Conservation (phyloP, 2,113 vertebrate species). For the Bufo gargarizans region DNA sequence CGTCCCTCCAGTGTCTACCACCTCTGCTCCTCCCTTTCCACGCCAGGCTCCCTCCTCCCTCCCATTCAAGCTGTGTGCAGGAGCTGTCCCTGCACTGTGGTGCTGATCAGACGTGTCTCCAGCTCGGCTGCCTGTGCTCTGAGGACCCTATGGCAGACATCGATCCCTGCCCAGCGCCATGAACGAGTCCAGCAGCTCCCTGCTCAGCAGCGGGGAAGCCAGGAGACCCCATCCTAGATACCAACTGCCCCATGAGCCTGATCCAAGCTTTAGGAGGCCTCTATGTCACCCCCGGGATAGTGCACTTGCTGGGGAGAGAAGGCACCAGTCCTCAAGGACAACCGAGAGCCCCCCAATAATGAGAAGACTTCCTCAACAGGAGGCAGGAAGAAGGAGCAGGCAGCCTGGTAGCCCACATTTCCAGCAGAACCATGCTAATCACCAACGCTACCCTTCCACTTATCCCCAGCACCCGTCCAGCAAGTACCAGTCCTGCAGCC, state of each 20-base stretch:
- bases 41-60: conserved; percentile 5
- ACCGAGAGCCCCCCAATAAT: conserved; percentile 59
- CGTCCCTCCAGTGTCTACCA: not conserved
- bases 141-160: conserved; percentile 62
- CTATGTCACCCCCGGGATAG: conserved; percentile 83
- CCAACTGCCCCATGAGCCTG: conserved; percentile 71
- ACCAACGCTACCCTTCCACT: conserved; percentile 66
- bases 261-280: conserved; percentile 87
- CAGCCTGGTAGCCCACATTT: conserved; percentile 61
- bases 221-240: conserved; percentile 59
- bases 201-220: conserved; percentile 72
- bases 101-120: conserved; percentile 74
- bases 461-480: conserved; percentile 55
- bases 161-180: conserved; percentile 64
- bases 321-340: conserved; percentile 61
- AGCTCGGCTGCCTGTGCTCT: conserved; percentile 62
- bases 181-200: conserved; percentile 87
- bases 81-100: conserved; percentile 73
- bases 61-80: conserved; percentile 50
- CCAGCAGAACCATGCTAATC: conserved; percentile 66
- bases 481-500: conserved; percentile 60
- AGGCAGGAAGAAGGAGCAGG: conserved; percentile 54
- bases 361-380: conserved; percentile 61
- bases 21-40: not conserved
- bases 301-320: conserved; percentile 67